These are phyloP conservation scores for Pelosia muscerda DNA, from an alignment of 2,888 invertebrate species.

Conservation along the genomic window DNA sequence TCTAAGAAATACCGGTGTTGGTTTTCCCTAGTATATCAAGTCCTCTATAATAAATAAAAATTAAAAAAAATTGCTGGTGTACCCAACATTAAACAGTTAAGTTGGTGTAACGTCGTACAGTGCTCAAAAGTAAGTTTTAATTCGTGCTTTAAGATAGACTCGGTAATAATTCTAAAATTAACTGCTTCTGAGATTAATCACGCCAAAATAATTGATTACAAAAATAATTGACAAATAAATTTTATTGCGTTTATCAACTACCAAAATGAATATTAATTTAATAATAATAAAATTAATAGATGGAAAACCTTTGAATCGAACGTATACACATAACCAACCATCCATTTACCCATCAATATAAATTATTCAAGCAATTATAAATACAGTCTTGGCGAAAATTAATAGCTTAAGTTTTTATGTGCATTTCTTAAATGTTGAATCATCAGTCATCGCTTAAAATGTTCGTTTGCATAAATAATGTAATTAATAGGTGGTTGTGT, in stretches of 20 bases:
- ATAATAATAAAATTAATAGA: slow-evolving; percentile 15
- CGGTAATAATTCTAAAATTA: background rate
- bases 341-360: slow-evolving; percentile 2
- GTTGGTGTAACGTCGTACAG: no score
- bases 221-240: background rate
- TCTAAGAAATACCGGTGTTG: no score
- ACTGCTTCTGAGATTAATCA: background rate
- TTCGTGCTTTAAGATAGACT: no score
- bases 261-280: slow-evolving; percentile 24
- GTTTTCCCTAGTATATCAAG: no score
- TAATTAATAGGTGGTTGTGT: slow-evolving; percentile 41
- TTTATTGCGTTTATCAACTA: slow-evolving; percentile 22
- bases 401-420: slow-evolving; percentile 8
- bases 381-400: slow-evolving; percentile 14
- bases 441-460: slow-evolving; percentile 29
- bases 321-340: background rate
- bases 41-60: no score
- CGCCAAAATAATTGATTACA: slow-evolving; percentile 5
- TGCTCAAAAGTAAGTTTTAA: no score
- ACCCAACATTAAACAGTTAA: no score
- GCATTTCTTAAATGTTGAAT: slow-evolving; percentile 30
- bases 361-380: slow-evolving; percentile 17
- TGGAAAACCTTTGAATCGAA: background rate
- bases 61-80: no score
- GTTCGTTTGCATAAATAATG: slow-evolving; percentile 30